phyloP scores from a whole-genome alignment of 2,113 vertebrate species.

The Phalacrocorax pelagicus region DNA sequence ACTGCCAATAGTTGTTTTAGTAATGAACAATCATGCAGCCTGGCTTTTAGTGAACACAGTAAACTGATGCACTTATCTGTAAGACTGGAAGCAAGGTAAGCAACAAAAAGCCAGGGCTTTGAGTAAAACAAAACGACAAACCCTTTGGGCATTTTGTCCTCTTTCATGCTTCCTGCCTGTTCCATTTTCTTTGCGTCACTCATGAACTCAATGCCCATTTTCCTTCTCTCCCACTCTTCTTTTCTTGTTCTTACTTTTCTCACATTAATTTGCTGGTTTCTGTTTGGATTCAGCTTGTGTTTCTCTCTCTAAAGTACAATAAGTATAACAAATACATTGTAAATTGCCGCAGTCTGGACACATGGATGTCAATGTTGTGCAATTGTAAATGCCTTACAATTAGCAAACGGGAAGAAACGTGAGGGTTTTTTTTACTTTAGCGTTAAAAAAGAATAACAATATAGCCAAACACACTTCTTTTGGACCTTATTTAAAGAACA shows the following conservation, averaged over 20 bases:
- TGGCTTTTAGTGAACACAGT: constrained; percentile 48
- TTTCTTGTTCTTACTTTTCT: constrained; percentile 80
- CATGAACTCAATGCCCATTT: constrained; percentile 85
- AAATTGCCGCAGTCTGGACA: not conserved
- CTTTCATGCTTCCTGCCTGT: constrained; percentile 74
- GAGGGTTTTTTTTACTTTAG: not conserved
- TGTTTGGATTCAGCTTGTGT: constrained; percentile 81
- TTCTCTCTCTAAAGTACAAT: constrained; percentile 78
- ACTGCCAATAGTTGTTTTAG: constrained; percentile 54
- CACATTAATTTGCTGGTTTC: constrained; percentile 78
- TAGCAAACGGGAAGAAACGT: accelerated
- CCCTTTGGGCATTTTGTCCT: constrained; percentile 76
- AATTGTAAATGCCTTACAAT: not conserved
- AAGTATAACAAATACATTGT: constrained; percentile 64
- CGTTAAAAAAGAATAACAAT: not conserved
- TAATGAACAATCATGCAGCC: constrained; percentile 6
- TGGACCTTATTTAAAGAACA: not conserved
- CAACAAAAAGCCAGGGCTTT: constrained; percentile 59
- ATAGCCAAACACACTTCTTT: not conserved
- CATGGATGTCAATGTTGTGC: not conserved
- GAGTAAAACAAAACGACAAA: constrained; percentile 72
- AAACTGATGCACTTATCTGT: constrained; percentile 25
- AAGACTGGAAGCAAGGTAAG: constrained; percentile 67
- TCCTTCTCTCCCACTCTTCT: constrained; percentile 84
- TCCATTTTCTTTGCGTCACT: constrained; percentile 76